A percentile compares a stretch with the other conserved stretches of the same genome.
Evolutionary conservation across 2,888 invertebrate species (phyloP).

Genomic region (Oscheius sp.): DNA sequence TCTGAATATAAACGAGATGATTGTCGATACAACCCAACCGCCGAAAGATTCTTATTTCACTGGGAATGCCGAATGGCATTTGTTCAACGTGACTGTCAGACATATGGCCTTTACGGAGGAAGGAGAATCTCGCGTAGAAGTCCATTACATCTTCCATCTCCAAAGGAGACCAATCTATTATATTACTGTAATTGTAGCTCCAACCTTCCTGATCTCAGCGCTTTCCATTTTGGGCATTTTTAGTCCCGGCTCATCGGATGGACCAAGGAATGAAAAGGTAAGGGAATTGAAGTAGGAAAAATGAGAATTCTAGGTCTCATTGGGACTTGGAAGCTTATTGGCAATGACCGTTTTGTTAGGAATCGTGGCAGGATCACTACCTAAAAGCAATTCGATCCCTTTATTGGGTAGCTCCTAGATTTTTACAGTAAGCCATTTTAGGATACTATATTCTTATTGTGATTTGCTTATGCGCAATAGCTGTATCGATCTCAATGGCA

Average conservation of each 20-base stretch:
- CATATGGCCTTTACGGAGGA: constrained; percentile 63
- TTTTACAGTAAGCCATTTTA: constrained; percentile 15
- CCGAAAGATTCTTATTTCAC: constrained; percentile 64
- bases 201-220: constrained; percentile 64
- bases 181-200: constrained; percentile 65
- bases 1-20: constrained; percentile 62
- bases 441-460: constrained; percentile 65
- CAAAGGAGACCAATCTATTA: constrained; percentile 65
- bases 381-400: constrained; percentile 64
- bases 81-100: constrained; percentile 64
- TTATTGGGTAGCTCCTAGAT: constrained; percentile 47
- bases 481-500: constrained; percentile 62
- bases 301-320: constrained; percentile 51
- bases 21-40: constrained; percentile 61
- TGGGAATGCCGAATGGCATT: constrained; percentile 66
- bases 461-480: constrained; percentile 62
- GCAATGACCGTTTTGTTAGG: constrained; percentile 64
- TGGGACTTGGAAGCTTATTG: constrained; percentile 60
- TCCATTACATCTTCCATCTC: constrained; percentile 66
- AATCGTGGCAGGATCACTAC: constrained; percentile 67
- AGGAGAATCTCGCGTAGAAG: constrained; percentile 46
- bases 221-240: constrained; percentile 65
- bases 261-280: constrained; percentile 63
- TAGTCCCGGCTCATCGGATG: constrained; percentile 62
- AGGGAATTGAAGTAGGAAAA: no score